These are phyloP conservation scores for Platichthys stellatus DNA, from an alignment of 2,113 vertebrate species.

Conservation along the genomic window DNA sequence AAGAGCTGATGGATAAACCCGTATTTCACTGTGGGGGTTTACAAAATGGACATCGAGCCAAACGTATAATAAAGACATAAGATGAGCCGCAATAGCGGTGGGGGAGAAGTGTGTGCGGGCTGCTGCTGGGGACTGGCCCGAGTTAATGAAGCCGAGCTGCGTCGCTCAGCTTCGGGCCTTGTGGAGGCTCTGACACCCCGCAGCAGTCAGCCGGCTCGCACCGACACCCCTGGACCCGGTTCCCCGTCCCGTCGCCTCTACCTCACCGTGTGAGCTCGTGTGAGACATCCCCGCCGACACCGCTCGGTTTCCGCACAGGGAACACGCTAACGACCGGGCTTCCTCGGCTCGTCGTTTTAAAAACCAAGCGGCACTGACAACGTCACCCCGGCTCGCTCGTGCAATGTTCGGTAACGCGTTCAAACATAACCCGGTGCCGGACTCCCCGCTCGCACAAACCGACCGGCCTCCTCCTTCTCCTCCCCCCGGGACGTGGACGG, in stretches of 20 bases:
- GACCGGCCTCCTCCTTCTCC: background rate
- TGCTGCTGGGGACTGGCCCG: constrained; percentile 42
- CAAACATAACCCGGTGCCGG: background rate
- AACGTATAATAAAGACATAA: background rate
- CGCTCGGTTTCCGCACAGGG: background rate
- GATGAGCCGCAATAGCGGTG: background rate
- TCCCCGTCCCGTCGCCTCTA: background rate
- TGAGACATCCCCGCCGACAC: background rate
- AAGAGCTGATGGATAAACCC: background rate
- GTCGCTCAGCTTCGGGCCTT: constrained; percentile 66
- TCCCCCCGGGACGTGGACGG: background rate
- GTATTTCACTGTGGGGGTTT: background rate
- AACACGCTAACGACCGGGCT: constrained; percentile 3
- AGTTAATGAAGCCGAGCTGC: constrained; percentile 38
- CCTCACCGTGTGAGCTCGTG: background rate
- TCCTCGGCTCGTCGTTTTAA: constrained; percentile 62
- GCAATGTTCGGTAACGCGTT: constrained; percentile 25
- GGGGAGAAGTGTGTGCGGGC: background rate
- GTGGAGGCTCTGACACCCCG: constrained; percentile 50
- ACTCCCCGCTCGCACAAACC: too few species aligned
- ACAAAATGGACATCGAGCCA: background rate
- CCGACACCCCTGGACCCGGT: background rate
- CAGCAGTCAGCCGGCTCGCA: constrained; percentile 24
- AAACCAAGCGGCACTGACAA: constrained; percentile 75
- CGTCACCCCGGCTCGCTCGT: constrained; percentile 64